Conservation (phyloP, 2,888 invertebrate genomes). For the Steromphala cineraria region DNA sequence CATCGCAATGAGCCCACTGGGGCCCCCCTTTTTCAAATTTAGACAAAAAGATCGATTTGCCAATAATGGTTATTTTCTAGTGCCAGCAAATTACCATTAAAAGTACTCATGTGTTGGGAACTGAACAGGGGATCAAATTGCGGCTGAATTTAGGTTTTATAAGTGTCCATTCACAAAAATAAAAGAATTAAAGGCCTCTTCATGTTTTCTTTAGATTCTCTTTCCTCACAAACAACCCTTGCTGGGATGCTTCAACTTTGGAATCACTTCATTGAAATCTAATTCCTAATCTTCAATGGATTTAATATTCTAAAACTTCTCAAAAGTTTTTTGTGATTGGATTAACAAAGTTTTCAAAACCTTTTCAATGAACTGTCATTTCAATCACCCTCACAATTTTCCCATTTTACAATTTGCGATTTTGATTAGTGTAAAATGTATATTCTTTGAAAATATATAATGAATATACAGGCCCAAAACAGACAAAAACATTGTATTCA, state of each 20-base stretch:
- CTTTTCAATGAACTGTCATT: no score
- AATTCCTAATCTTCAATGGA: no score
- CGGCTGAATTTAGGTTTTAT: not conserved
- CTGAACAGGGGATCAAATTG: not conserved
- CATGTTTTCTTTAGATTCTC: not conserved
- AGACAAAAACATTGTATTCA: no score
- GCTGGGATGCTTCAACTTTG: not conserved
- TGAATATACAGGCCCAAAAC: no score
- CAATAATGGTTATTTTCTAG: slow-evolving; percentile 17
- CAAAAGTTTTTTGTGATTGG: no score
- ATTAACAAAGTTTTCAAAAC: no score
- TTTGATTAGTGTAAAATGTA: no score
- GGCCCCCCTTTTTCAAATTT: slow-evolving; percentile 7
- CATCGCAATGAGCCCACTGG: not conserved
- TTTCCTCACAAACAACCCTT: not conserved
- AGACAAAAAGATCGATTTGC: not conserved
- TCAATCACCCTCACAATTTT: no score
- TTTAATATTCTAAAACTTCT: no score
- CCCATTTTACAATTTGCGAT: no score
- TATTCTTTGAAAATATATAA: no score
- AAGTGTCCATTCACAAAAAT: slow-evolving; percentile 2
- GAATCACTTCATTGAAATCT: not conserved
- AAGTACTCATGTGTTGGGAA: not conserved
- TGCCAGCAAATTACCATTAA: slow-evolving; percentile 10
- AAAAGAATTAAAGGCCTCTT: slow-evolving; percentile 11